Evolutionary conservation across 1,140 invertebrate species (phyloP).

Genomic region (Calliphora vicina): DNA sequence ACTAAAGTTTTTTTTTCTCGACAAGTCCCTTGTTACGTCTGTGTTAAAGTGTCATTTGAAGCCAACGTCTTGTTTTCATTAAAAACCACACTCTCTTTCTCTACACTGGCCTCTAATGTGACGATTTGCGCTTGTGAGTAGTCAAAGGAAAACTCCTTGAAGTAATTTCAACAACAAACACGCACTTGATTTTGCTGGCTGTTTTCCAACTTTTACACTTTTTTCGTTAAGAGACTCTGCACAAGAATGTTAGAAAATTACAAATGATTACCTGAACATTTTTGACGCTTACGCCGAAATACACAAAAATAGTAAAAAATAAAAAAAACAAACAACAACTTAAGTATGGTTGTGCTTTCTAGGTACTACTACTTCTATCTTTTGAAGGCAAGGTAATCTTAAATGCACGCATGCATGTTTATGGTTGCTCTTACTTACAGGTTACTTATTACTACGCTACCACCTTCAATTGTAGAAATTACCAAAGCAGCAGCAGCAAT

Average conservation of each 20-base stretch:
- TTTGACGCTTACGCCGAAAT: constrained; percentile 23
- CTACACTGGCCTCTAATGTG: background rate
- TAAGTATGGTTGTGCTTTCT: no score
- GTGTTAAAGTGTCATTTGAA: background rate
- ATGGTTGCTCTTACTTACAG: background rate
- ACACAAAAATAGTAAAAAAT: background rate
- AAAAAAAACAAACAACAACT: background rate
- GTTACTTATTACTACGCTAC: background rate
- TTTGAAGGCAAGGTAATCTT: constrained; percentile 21
- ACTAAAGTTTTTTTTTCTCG: background rate
- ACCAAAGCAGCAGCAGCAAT: background rate
- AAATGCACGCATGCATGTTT: constrained; percentile 25
- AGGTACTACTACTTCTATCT: background rate
- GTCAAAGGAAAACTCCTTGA: background rate
- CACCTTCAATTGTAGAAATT: background rate
- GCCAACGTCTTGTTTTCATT: background rate
- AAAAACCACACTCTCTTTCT: background rate
- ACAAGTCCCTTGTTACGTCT: background rate
- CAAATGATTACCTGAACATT: constrained; percentile 28
- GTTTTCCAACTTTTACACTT: background rate
- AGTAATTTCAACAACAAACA: background rate
- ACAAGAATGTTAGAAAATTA: constrained; percentile 31
- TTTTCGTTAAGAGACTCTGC: background rate
- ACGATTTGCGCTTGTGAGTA: background rate
- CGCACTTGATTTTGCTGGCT: background rate